Evolutionary conservation across 2,888 invertebrate genomes (phyloP).

Genomic region (Nemapogon koenigi): DNA sequence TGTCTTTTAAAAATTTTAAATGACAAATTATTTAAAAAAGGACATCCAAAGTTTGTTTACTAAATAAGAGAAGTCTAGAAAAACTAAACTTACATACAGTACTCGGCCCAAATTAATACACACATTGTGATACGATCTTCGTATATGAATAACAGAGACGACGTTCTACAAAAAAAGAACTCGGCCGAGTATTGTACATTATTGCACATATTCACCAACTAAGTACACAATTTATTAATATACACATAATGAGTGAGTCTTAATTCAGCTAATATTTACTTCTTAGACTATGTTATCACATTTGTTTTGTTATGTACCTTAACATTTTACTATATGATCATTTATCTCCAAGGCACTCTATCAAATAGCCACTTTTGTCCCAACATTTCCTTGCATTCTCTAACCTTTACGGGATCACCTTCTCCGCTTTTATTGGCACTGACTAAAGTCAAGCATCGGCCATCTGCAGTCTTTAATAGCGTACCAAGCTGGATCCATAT

Average conservation of each 20-base stretch:
- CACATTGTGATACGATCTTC: neutral
- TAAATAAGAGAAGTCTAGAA: too few species aligned
- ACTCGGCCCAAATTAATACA: neutral
- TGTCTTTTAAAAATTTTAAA: too few species aligned
- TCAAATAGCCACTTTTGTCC: conserved; percentile 76
- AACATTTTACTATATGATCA: conserved; percentile 25
- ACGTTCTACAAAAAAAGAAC: neutral
- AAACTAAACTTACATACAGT: neutral
- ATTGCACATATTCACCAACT: too few species aligned
- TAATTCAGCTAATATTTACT: neutral
- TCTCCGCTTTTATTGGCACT: conserved; percentile 29
- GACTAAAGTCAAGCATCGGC: conserved; percentile 37
- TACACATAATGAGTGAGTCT: too few species aligned
- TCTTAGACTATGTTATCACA: neutral
- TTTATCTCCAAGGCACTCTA: conserved; percentile 70
- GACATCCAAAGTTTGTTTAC: too few species aligned
- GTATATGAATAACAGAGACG: neutral
- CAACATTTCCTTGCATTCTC: conserved; percentile 59
- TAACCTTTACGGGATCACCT: conserved; percentile 58
- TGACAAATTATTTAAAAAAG: too few species aligned
- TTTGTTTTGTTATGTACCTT: neutral
- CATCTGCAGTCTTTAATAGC: conserved; percentile 35
- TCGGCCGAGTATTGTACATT: neutral
- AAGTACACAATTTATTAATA: too few species aligned
- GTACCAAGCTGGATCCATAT: conserved; percentile 69